Evolutionary conservation across 2,888 invertebrate genomes (phyloP).

Genomic region (Cyrtodaria siliqua): DNA sequence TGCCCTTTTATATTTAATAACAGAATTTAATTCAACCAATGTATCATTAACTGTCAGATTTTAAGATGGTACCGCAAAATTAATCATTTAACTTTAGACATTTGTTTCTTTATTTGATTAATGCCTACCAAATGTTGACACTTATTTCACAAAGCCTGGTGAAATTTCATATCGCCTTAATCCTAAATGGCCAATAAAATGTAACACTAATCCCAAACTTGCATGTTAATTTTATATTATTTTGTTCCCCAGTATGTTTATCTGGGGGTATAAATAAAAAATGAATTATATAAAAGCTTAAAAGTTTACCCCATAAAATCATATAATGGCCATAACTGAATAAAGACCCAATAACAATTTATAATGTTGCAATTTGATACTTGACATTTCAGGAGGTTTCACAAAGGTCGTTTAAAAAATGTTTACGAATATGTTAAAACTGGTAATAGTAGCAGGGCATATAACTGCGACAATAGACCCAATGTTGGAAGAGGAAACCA

Average conservation of each 20-base stretch:
- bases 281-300: constrained; percentile 6
- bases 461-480: neutral
- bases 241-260: neutral
- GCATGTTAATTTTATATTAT: constrained; percentile 42
- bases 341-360: constrained; percentile 13
- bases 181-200: constrained; percentile 35
- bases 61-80: too few species aligned
- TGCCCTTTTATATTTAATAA: too few species aligned
- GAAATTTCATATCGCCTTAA: constrained; percentile 26
- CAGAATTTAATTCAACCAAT: too few species aligned
- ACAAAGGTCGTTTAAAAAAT: constrained; percentile 10
- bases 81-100: too few species aligned
- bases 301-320: constrained; percentile 32
- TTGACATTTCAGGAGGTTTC: constrained; percentile 20
- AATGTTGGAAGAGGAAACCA: constrained; percentile 4
- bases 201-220: constrained; percentile 12
- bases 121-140: too few species aligned
- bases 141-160: too few species aligned
- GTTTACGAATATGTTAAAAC: constrained; percentile 34
- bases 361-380: constrained; percentile 37
- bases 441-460: constrained; percentile 12
- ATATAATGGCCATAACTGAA: constrained; percentile 30
- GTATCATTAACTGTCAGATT: too few species aligned
- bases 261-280: too few species aligned
- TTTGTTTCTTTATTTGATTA: too few species aligned